Evolutionary conservation across 2,888 invertebrate species (phyloP).

Genomic region (Liopterus haemorrhoidalis): DNA sequence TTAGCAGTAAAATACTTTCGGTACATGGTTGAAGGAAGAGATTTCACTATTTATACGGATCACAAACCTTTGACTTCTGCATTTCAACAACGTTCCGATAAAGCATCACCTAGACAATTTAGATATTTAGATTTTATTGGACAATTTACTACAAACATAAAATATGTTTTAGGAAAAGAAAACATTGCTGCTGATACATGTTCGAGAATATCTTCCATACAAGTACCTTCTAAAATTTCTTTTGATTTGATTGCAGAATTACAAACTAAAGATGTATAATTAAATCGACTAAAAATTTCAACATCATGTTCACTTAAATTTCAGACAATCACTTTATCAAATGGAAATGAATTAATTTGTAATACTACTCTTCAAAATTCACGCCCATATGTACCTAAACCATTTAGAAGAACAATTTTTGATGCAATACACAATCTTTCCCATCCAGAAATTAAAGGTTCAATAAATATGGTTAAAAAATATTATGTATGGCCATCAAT

Average conservation of each 20-base stretch:
- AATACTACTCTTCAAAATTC: neutral
- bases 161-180: constrained; percentile 3
- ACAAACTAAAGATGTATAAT: neutral
- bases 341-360: constrained; percentile 2
- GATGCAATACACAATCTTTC: no score
- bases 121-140: constrained; percentile 3
- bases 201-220: neutral
- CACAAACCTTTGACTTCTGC: constrained; percentile 2
- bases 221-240: neutral
- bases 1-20: neutral
- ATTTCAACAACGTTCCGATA: neutral
- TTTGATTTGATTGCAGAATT: neutral
- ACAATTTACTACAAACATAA: constrained; percentile 1
- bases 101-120: constrained; percentile 4
- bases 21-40: constrained; percentile 36
- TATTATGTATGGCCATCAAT: no score
- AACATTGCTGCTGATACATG: constrained; percentile 1
- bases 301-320: constrained; percentile 1
- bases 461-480: no score
- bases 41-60: constrained; percentile 1
- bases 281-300: neutral
- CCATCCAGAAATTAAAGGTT: no score
- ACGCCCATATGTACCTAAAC: neutral
- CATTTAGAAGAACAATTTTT: neutral
- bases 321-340: neutral